Base-by-base conservation (phyloP, 2,797 vertebrate genomes). In the Eulemur mongoz region DNA sequence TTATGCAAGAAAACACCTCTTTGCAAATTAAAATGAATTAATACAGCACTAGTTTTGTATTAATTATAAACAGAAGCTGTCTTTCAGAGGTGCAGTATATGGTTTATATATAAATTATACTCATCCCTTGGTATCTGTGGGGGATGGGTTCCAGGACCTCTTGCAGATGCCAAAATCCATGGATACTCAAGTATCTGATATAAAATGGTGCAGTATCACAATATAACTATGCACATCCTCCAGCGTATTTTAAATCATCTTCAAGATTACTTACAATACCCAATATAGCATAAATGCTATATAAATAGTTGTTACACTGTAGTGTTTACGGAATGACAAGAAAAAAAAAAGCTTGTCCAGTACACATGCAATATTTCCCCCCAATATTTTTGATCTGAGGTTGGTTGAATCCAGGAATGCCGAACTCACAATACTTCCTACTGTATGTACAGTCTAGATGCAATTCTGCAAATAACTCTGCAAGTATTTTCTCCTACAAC, bases 61-160 rank as follows among this genome's bases (percentile, higher is more conserved):
- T 97, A 90, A 83, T 63, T 93, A 84, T 67, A 93, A 72, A 52
- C 8, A 91, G 81, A 95, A 80, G 59, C 75, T 18, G 7, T 89
- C 32, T 95, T 95, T 91, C 43, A 88, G 30, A 76, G 30, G 18
- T 86, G 35, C 45, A 78, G 43, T 40, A 48, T 15, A 70, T 7
- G 67, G 67, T 57, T 80, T 65, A 45, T n/a, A 45, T 9, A 93
- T 5, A 52, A 54, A 79, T 8, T 79, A 78, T 1, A 54, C 13
- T 79, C 76, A 79, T 27, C 22, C 50, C n/a, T 27, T 8, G 35
- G 14, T 79, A 38, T 79, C n/a, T 23, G 4, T n/a, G 23, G 14
- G 23, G 48, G 7, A 78, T 38, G 15, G n/a, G 2, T 78, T 54
- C 50, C 22, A 54, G 50, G 50, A 54, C 13, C 50, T 78, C n/a